Base-by-base conservation (phyloP, 1,140 invertebrate genomes). In the Habropoda laboriosa region DNA sequence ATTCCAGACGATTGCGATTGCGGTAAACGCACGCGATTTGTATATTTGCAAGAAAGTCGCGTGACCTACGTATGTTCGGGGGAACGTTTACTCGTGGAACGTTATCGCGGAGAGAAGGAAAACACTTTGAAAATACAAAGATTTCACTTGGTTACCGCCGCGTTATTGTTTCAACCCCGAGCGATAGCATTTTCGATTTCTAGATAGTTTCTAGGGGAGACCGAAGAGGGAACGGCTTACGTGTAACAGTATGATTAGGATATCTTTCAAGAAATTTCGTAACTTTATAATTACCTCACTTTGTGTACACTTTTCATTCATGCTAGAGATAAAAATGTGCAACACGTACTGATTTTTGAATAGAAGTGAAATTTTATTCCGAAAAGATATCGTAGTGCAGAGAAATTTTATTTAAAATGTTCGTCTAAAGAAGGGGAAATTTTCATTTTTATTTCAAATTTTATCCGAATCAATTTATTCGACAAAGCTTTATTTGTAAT, bases 41-140 rank as follows among this genome's bases (percentile, higher is more conserved):
- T 76, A 64, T 76, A 76, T 67, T 76, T 66, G 51, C 49, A 18
- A 27, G 49, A 57, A 76, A 67, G 58, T 64, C 71, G 45, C 58
- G 58, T 49, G 71, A 64, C 42, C 58, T 64, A 64, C 32, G 18
- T 5, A 7, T 40, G 71, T 2, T 27, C 30, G 18, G 18, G 1
- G 40, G 30, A 60, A 60, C 21, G 32, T 61, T 61, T 61, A 18
- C 58, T 49, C 58, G 8, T 2, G 57, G 6, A 24, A 42, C 67
- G 70, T 57, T 55, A 58, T 72, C 70, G 38, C 30, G 5, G 0
- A 30, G 21, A 35, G 57, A 32, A 61, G 16, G 32, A 58, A 58
- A 42, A 61, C 30, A 38, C 27, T 60, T n/a, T 18, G 21, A 61
- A 73, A 38, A 61, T 38, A 49, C 13, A 8, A 27, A 24, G 35